Evolutionary conservation across 2,888 invertebrate species (phyloP), one percentile per base, ranked within the genome.

Genomic region (Drosophila cracens): DNA sequence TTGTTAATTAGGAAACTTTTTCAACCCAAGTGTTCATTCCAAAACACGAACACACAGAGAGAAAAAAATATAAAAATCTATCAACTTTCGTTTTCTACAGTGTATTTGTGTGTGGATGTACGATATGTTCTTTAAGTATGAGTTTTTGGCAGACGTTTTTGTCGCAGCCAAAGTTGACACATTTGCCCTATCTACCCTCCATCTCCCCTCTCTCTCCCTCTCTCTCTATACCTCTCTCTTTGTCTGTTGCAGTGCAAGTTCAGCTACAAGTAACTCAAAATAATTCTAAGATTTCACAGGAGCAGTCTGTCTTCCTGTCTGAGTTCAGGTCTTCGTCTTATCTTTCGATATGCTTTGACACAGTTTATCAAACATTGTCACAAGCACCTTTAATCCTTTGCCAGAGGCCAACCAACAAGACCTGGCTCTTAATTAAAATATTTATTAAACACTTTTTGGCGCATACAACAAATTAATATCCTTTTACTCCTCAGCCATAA

Each of bases 391-490:
- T 46, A 33, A 59, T 29, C 68, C 68, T 31, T 2, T 6, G 51
- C 8, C 18, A 40, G 18, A 34, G 33, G 27, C 7, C 40, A 38
- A 0, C 16, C 52, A 58, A 49, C 70, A 31, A 71, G 75, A 67
- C 51, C 46, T 59, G 76, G 31, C 58, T 70, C 76, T 75, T 82
- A 87, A 84, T 87, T 86, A 87, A 84, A 86, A 84, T 87, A 87
- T 86, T 89, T 89, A 87, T 82, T 79, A 81, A 84, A 72, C 76
- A 68, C 76, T 11, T 83, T 85, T 85, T 79, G 81, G 56, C 56
- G 83, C 86, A 87, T 76, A 56, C 87, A 82, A 81, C 76, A 84
- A 84, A 84, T 88, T 86, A 86, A 82, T 88, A 78, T 71, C 61
- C 49, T 5, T 10, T 48, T 51, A 25, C 48, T 33, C n/a, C 27